A percentile compares a stretch with the other conserved stretches of the same genome.
These are phyloP conservation scores for Siniperca knerii DNA, from an alignment of 2,113 vertebrate genomes.

Conservation along the genomic window DNA sequence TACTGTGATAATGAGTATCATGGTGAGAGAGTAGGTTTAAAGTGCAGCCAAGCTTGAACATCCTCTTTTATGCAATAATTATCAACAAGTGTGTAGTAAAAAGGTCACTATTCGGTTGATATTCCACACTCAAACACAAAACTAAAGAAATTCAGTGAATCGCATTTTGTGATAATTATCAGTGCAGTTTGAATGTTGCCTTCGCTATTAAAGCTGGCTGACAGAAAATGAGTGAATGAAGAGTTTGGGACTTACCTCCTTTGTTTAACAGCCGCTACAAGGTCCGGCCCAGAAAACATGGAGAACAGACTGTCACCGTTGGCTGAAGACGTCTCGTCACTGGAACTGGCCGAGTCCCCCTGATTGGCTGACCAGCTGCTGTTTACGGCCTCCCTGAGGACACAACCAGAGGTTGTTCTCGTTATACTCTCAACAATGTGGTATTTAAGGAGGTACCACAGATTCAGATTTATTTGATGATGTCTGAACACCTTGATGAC, in stretches of 20 bases:
- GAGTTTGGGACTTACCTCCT: constrained; percentile 86
- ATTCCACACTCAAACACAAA: too few species aligned
- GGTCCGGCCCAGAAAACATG: constrained; percentile 99
- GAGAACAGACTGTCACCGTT: constrained; percentile 99
- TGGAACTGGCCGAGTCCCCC: constrained; percentile 97
- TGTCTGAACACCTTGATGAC: neutral
- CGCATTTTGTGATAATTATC: neutral
- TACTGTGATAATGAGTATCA: too few species aligned
- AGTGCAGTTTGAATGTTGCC: neutral
- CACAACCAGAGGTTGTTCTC: neutral
- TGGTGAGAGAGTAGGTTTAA: too few species aligned
- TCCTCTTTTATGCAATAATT: neutral
- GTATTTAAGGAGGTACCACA: neutral
- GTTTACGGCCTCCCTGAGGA: constrained; percentile 91
- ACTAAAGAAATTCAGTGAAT: neutral
- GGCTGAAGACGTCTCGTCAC: constrained; percentile 96
- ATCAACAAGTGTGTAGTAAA: neutral
- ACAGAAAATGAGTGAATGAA: neutral
- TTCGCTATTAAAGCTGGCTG: neutral
- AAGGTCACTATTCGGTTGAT: neutral
- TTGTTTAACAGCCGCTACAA: constrained; percentile 97
- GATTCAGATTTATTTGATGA: neutral
- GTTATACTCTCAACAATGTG: neutral
- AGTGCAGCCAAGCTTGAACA: neutral
- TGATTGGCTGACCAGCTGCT: constrained; percentile 95